Evolutionary conservation across 1,140 invertebrate species (phyloP).

Genomic region (Drosophila kohkoa): DNA sequence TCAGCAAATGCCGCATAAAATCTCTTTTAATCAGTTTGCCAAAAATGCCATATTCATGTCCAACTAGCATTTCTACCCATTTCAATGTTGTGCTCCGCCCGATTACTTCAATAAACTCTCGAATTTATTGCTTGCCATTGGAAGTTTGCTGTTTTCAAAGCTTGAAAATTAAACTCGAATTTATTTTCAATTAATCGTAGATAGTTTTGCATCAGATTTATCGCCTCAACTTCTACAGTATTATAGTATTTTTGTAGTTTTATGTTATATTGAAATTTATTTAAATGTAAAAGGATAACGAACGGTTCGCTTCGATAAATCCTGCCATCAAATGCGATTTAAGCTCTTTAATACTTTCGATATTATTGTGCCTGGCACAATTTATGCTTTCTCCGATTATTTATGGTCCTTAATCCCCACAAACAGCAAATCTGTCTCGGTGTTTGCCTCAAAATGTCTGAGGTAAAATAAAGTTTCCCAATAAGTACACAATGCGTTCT

Average conservation of each 20-base stretch:
- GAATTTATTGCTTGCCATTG: conserved; percentile 5
- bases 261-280: too few species aligned
- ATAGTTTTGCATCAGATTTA: too few species aligned
- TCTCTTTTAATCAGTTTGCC: conserved; percentile 26
- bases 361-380: conserved; percentile 18
- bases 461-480: conserved; percentile 30
- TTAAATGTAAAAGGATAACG: too few species aligned
- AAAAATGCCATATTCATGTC: conserved; percentile 21
- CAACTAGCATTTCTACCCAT: conserved; percentile 16
- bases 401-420: conserved; percentile 22
- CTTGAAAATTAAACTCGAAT: too few species aligned
- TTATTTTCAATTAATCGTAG: too few species aligned
- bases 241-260: too few species aligned
- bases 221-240: too few species aligned
- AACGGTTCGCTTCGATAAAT: too few species aligned
- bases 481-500: conserved; percentile 12
- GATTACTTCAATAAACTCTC: conserved; percentile 13
- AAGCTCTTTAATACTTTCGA: conserved; percentile 28
- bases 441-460: conserved; percentile 1
- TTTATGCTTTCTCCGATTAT: conserved; percentile 15
- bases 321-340: conserved; percentile 1
- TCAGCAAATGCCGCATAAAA: conserved; percentile 7
- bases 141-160: background rate
- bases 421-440: background rate
- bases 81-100: background rate